phyloP scores from a whole-genome alignment of 2,888 invertebrate genomes.

The Notocelia uddmanniana region DNA sequence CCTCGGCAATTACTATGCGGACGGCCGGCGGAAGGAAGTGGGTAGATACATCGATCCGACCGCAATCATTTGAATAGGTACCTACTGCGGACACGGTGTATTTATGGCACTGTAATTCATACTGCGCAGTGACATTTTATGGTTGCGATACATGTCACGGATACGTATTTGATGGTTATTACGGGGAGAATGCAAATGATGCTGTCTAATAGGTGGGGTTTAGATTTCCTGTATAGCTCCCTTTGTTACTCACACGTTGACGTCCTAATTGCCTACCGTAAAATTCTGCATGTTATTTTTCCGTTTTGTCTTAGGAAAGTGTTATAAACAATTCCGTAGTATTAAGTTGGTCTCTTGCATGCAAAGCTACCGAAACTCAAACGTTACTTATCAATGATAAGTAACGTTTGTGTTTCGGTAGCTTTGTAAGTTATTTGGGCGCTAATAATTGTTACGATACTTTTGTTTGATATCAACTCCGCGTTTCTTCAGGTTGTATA shows the following conservation, averaged over 20 bases:
- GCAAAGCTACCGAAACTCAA: no score
- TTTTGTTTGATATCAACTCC: no score
- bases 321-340: no score
- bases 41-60: slow-evolving; percentile 76
- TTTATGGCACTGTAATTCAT: slow-evolving; percentile 80
- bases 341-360: no score
- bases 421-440: no score
- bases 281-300: background rate
- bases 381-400: no score
- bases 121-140: slow-evolving; percentile 76
- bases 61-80: slow-evolving; percentile 80
- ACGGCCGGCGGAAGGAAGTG: slow-evolving; percentile 80
- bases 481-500: no score
- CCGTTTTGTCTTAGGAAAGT: no score
- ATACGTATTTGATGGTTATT: slow-evolving; percentile 65
- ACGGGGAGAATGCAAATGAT: slow-evolving; percentile 68
- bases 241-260: slow-evolving; percentile 5
- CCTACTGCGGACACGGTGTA: slow-evolving; percentile 73
- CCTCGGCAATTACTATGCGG: slow-evolving; percentile 81
- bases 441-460: no score
- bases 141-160: slow-evolving; percentile 65
- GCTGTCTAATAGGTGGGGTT: slow-evolving; percentile 52
- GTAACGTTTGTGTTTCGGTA: no score
- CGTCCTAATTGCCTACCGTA: background rate
- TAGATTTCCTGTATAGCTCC: slow-evolving; percentile 19